Base-by-base conservation (phyloP, 2,888 invertebrate species). In the Tenthredo distinguenda region DNA sequence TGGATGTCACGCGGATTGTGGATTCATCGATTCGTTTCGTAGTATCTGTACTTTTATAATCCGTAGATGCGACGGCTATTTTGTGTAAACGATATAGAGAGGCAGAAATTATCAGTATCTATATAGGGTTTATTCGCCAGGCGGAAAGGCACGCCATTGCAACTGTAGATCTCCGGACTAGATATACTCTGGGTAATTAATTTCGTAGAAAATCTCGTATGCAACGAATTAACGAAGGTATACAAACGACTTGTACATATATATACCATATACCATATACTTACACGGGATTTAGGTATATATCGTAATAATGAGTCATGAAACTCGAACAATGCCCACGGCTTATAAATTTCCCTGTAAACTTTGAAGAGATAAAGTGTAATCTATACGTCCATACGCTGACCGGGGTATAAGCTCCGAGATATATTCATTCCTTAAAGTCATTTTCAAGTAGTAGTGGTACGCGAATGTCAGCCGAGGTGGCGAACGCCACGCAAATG, bases 131-230 rank as follows among this genome's bases (percentile, higher is more conserved):
- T 74, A 26, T 55, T 50, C n/a, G 55, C 50, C 34, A 55, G 50
- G 18, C 47, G 47, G 55, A 26, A 34, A 77, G 26, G 77, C 77
- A 55, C 47, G 31, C 47, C n/a, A 34, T 31, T 55, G n/a, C n/a
- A 55, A 55, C n/a, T n/a, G 55, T 18, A 50, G 77, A 77, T 77
- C 47, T 77, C 55, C 74, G 40, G 21, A 43, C 74, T 77, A 77
- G 77, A 55, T 77, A 77, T 55, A 47, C 15, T 55, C 50, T 55
- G 31, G 47, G 77, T 77, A 77, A 77, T 77, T 77, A 77, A 50
- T 77, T 77, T 77, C 31, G 55, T 77, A 77, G 77, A 77, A 55
- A 55, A 77, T 71, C 21, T 15, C 71, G 37, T 26, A 40, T 74
- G 21, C 74, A 43, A 74, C 50, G 50, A 55, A 77, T 77, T 77